Percentiles rank a stretch among this genome's conserved stretches.
phyloP scores from a whole-genome alignment of 2,797 vertebrate genomes.

The Scolopax bukidnonensis region DNA sequence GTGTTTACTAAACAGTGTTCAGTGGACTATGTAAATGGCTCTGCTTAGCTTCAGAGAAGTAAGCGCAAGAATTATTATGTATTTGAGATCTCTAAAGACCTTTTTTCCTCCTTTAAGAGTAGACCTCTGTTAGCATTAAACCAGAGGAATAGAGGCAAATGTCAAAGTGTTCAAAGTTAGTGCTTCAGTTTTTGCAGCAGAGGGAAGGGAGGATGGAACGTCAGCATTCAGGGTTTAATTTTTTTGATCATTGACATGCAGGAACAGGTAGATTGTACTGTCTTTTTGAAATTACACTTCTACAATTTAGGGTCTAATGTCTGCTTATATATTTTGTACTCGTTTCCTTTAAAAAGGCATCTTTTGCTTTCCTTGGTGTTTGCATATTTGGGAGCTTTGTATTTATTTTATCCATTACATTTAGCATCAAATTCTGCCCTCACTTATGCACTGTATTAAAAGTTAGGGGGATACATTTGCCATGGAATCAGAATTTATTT shows the following conservation, averaged over 20 bases:
- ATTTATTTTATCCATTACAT: background rate
- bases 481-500: background rate
- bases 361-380: background rate
- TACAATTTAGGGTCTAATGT: background rate
- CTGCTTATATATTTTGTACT: background rate
- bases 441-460: background rate
- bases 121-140: background rate
- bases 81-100: slow-evolving; percentile 29
- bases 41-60: slow-evolving; percentile 28
- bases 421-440: background rate
- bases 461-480: background rate
- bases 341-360: background rate
- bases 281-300: background rate
- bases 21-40: slow-evolving; percentile 64
- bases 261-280: background rate
- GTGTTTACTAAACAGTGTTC: slow-evolving; percentile 81
- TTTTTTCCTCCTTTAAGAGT: background rate
- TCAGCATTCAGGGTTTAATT: background rate
- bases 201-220: background rate
- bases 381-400: background rate
- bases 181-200: background rate
- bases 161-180: background rate
- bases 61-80: background rate
- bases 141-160: background rate
- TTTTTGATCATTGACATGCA: background rate